Base-by-base conservation (phyloP, 1,140 invertebrate species). In the Neotoxoptera formosana region DNA sequence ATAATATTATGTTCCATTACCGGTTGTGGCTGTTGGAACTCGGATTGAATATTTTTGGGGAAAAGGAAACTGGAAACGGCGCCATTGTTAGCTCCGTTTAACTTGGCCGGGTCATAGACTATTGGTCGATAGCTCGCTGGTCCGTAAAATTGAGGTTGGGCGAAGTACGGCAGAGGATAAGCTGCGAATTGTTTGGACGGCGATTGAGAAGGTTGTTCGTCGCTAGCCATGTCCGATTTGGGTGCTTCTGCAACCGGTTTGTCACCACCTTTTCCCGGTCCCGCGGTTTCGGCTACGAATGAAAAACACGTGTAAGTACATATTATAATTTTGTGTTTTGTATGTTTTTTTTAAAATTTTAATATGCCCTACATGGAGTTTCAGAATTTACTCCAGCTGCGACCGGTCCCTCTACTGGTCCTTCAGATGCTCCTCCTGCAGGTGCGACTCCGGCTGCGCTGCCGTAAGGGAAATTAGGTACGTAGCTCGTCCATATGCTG, bases 1-100 rank as follows among this genome's bases (percentile, higher is more conserved):
- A 17, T n/a, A n/a, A n/a, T n/a, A n/a, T 34, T n/a, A n/a, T 76
- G 7, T 87, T n/a, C 7, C 4, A 60, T 88, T 87, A 76, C 84
- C 56, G 34, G 51, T 60, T 93, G 93, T 25, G 93, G 93, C 1
- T 88, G 48, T 86, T 86, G 92, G 81, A 56, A 84, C 25, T n/a
- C 34, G 1, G 60, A 41, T 36, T 83, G 76, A 41, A 47, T 30
- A 48, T 91, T 91, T 87, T 34, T 94, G 51, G 87, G 45, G 21
- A 94, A 88, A 25, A 92, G 23, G 14, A 48, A 93, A 53, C 81
- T 94, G 23, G 91, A 94, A 76, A 94, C 60, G 14, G 93, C 83
- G 7, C 93, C 93, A 21, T 94, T 94, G 20, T 83, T 47, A 0
- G 90, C 93, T 25, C 36, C 36, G 30, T 94, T 91, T 11, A 92